Percentiles rank a stretch among this genome's conserved stretches.
These are phyloP conservation scores for Radopholus similis DNA, from an alignment of 1,140 invertebrate species.

Conservation along the genomic window DNA sequence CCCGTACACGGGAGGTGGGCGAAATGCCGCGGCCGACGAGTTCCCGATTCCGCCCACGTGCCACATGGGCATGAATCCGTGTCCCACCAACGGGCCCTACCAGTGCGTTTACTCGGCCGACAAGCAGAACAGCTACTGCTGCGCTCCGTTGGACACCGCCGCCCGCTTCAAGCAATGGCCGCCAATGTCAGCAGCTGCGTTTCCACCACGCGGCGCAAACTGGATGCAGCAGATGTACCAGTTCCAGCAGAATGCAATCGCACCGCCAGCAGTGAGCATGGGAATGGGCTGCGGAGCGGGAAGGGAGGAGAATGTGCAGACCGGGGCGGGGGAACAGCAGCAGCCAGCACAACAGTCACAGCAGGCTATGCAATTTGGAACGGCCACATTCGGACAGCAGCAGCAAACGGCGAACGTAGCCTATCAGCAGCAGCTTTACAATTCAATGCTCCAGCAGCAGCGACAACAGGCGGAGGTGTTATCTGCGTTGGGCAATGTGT, in stretches of 20 bases:
- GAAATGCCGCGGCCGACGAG: background rate
- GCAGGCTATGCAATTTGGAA: too few species aligned
- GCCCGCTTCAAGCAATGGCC: background rate
- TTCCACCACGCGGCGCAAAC: constrained; percentile 10
- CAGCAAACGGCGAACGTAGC: too few species aligned
- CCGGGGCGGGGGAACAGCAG: background rate
- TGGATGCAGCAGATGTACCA: constrained; percentile 20
- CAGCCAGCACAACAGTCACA: too few species aligned
- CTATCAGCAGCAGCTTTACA: too few species aligned
- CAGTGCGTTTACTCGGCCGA: constrained; percentile 58
- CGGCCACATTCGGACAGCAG: too few species aligned
- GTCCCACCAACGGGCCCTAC: constrained; percentile 52
- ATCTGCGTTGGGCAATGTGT: too few species aligned
- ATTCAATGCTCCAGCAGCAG: too few species aligned
- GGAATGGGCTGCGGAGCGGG: background rate
- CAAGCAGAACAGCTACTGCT: constrained; percentile 58
- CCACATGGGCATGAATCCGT: constrained; percentile 55
- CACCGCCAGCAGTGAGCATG: background rate
- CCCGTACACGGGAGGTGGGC: constrained; percentile 44
- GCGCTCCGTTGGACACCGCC: constrained; percentile 51
- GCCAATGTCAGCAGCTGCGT: background rate
- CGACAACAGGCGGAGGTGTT: too few species aligned
- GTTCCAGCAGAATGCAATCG: background rate
- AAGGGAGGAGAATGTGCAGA: background rate
- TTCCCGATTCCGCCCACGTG: constrained; percentile 46